A percentile compares a stretch with the other conserved stretches of the same genome.
These are phyloP conservation scores for Cataglyphis hispanica DNA, from an alignment of 1,140 invertebrate genomes.

Conservation along the genomic window DNA sequence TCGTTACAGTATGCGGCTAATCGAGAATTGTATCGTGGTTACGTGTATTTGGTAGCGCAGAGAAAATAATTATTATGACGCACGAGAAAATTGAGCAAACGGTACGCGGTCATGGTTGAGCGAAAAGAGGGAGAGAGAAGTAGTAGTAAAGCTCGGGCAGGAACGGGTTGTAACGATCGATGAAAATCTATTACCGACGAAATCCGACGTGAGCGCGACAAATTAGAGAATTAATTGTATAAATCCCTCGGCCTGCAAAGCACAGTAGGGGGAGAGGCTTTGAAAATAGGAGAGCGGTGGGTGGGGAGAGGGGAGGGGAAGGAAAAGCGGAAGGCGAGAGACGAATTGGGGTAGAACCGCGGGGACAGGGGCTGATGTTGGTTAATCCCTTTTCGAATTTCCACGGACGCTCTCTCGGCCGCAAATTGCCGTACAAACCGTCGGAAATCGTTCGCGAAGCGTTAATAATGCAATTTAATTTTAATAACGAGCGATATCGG, in stretches of 20 bases:
- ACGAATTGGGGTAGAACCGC: slow-evolving; percentile 43
- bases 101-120: not conserved
- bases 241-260: slow-evolving; percentile 78
- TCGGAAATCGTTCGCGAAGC: slow-evolving; percentile 79
- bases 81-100: slow-evolving; percentile 66
- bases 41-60: slow-evolving; percentile 12
- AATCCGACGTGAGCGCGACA: slow-evolving; percentile 82
- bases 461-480: slow-evolving; percentile 84
- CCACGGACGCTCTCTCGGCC: slow-evolving; percentile 74
- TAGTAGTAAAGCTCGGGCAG: slow-evolving; percentile 14
- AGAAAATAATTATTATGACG: slow-evolving; percentile 65
- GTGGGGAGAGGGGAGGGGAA: too few species aligned
- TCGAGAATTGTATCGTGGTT: slow-evolving; percentile 52
- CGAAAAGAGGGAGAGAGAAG: not conserved
- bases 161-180: slow-evolving; percentile 68
- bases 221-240: slow-evolving; percentile 84
- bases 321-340: slow-evolving; percentile 29
- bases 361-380: slow-evolving; percentile 65
- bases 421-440: slow-evolving; percentile 80
- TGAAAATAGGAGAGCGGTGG: slow-evolving; percentile 45
- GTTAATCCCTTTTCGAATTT: slow-evolving; percentile 83
- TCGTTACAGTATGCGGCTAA: slow-evolving; percentile 26
- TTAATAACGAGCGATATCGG: slow-evolving; percentile 80
- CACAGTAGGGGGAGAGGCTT: slow-evolving; percentile 35
- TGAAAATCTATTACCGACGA: slow-evolving; percentile 80